Base-by-base conservation (phyloP, 2,797 vertebrate species). In the Pyrrhura leucotis region DNA sequence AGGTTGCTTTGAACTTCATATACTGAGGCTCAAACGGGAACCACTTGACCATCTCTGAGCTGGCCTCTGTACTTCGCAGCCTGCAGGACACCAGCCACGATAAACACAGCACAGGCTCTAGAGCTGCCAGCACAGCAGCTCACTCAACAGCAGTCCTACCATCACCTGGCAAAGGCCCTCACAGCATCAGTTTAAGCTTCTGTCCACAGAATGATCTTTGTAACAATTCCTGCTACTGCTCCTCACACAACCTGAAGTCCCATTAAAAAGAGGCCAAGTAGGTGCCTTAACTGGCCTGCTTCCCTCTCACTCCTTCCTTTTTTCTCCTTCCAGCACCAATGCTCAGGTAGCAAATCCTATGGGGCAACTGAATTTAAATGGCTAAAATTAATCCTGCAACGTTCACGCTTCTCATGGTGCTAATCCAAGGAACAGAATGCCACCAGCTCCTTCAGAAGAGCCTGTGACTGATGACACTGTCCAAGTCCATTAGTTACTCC, bases 71-170 rank as follows among this genome's bases (percentile, higher is more conserved):
- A n/a, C 56, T 61, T 56, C 35, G 22, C 85, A 89, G 33, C 37
- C 8, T 5, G 18, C 58, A 56, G 81, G 61, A 67, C n/a, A 19
- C 22, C 13, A 1, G 7, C 61, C 74, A 83, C 48, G 61, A 65
- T 4, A 50, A 89, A 73, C 48, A 53, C 26, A 8, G 33, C 12
- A 3, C 12, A 33, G 69, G 6, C n/a, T 56, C 14, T 4, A 23
- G 54, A 69, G 77, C 88, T 94, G 91, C 39, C 26, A 16, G 56
- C 78, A 53, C 37, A 72, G 89, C 79, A 78, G 37, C 62, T 59
- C 69, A 0, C 68, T 28, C 86, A 33, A 33, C 31, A 74, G 53
- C 82, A 86, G 69, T 74, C 12, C 67, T 40, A 4, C 9, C 0
- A 48, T 15, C 23, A 1, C 59, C 56, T 72, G 29, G 75, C 90